These are phyloP conservation scores for Archivesica marissinica DNA, from an alignment of 1,140 invertebrate genomes.

Conservation along the genomic window DNA sequence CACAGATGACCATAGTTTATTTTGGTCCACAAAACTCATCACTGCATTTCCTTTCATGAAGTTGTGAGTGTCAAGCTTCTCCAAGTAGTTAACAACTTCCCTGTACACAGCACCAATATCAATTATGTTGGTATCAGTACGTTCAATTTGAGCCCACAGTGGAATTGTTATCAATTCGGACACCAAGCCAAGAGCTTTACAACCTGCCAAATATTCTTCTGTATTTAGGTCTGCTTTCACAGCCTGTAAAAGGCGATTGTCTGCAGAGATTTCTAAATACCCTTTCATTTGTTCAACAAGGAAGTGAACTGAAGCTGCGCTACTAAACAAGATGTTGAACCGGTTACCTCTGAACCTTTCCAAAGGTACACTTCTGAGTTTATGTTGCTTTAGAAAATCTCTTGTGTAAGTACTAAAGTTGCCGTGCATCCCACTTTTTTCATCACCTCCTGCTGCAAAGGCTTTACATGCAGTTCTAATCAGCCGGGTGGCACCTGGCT, in stretches of 20 bases:
- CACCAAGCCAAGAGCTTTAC: slow-evolving; percentile 23
- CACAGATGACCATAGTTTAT: background rate
- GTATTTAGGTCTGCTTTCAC: slow-evolving; percentile 22
- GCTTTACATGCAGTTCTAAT: slow-evolving; percentile 38
- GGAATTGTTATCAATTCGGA: slow-evolving; percentile 27
- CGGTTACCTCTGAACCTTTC: slow-evolving; percentile 33
- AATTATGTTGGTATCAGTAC: slow-evolving; percentile 28
- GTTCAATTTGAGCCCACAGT: slow-evolving; percentile 3
- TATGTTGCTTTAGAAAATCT: slow-evolving; percentile 33
- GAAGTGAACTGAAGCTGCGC: slow-evolving; percentile 11
- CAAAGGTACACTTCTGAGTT: slow-evolving; percentile 19
- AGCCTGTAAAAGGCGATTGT: slow-evolving; percentile 1
- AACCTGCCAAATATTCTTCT: slow-evolving; percentile 21
- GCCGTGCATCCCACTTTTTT: slow-evolving; percentile 45
- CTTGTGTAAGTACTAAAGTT: background rate
- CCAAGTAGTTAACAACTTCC: background rate
- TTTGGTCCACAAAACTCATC: background rate
- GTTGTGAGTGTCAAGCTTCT: background rate
- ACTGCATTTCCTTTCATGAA: slow-evolving; percentile 6
- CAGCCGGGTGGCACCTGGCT: slow-evolving; percentile 37
- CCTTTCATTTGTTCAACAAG: background rate
- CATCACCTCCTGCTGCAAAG: slow-evolving; percentile 63
- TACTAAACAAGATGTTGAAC: slow-evolving; percentile 48
- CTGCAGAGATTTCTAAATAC: background rate
- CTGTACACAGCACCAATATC: background rate